Conservation (phyloP, 2,888 invertebrate species). For the Ophonus ardosiacus region DNA sequence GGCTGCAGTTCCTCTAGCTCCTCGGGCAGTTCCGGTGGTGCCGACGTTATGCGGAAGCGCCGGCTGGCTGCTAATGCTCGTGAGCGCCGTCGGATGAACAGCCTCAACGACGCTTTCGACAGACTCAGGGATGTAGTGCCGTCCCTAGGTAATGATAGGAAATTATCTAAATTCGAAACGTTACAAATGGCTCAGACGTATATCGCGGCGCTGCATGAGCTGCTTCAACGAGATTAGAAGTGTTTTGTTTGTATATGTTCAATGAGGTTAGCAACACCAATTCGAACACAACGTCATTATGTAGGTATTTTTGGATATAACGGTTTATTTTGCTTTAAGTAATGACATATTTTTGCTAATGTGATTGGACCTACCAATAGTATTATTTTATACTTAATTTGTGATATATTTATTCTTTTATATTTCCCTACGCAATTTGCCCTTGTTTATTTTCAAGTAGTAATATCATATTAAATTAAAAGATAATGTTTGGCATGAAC, state of each 20-base stretch:
- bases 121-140: constrained; percentile 84
- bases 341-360: constrained; percentile 28
- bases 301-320: constrained; percentile 30
- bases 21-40: constrained; percentile 61
- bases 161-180: constrained; percentile 87
- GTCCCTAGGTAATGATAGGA: constrained; percentile 83
- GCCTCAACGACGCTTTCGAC: constrained; percentile 86
- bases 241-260: constrained; percentile 23
- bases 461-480: no score
- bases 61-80: constrained; percentile 85
- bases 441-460: not conserved
- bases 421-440: not conserved
- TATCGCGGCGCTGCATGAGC: constrained; percentile 83
- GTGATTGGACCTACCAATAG: constrained; percentile 25
- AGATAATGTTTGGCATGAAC: not conserved
- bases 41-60: constrained; percentile 80
- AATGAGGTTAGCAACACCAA: constrained; percentile 42
- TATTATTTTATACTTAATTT: constrained; percentile 28
- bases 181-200: constrained; percentile 88
- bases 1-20: not conserved
- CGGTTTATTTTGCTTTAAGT: constrained; percentile 21
- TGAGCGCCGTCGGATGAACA: constrained; percentile 86
- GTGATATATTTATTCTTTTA: constrained; percentile 50
- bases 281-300: not conserved
- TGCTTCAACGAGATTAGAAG: constrained; percentile 76